Evolutionary conservation across 2,888 invertebrate genomes (phyloP).

Genomic region (Cerceris rybyensis): DNA sequence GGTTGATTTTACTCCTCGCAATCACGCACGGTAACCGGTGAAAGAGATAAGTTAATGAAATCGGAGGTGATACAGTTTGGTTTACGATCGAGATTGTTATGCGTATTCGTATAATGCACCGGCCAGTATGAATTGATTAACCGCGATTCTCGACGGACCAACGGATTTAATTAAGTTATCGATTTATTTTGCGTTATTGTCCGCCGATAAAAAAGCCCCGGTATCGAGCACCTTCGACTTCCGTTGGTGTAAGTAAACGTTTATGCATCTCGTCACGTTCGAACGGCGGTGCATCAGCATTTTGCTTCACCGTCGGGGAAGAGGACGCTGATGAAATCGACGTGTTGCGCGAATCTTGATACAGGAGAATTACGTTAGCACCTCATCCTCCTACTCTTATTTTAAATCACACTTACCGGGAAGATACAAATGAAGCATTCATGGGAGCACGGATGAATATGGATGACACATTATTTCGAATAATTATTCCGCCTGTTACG

Average conservation of each 20-base stretch:
- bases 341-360: constrained; percentile 42
- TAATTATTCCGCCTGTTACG: constrained; percentile 28
- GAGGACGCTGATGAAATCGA: constrained; percentile 50
- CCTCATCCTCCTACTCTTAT: constrained; percentile 15
- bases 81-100: constrained; percentile 76
- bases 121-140: constrained; percentile 75
- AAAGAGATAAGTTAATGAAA: constrained; percentile 79
- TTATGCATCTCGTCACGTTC: constrained; percentile 68
- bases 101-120: constrained; percentile 68
- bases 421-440: constrained; percentile 33
- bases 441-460: constrained; percentile 25
- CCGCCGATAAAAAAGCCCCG: constrained; percentile 49
- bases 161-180: constrained; percentile 79
- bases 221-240: neutral
- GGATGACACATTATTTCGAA: constrained; percentile 22
- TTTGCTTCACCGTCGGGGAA: constrained; percentile 39
- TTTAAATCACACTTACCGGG: constrained; percentile 16
- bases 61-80: constrained; percentile 73
- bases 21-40: constrained; percentile 75
- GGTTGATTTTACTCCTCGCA: constrained; percentile 72
- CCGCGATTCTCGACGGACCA: constrained; percentile 63
- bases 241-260: constrained; percentile 59
- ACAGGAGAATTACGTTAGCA: constrained; percentile 29
- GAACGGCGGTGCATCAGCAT: constrained; percentile 24
- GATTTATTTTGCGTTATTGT: constrained; percentile 77